Evolutionary conservation across 2,888 invertebrate genomes (phyloP).

Genomic region (Arrhopalites spinosus): DNA sequence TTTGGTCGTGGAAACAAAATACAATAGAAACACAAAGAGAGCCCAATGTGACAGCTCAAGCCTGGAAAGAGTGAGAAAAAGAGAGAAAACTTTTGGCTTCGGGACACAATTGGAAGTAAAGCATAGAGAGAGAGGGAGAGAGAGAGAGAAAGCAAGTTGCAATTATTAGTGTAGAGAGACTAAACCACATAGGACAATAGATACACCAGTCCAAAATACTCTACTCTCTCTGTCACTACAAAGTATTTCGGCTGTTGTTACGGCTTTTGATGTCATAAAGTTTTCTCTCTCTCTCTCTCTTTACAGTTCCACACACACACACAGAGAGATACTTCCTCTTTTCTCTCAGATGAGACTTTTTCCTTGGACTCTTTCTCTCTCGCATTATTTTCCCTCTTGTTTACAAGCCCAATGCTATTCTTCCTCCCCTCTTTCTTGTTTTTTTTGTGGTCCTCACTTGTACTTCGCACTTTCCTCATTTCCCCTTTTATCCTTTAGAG

Average conservation of each 20-base stretch:
- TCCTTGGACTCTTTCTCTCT: not conserved
- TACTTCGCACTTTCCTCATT: not conserved
- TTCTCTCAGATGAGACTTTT: slow-evolving; percentile 7
- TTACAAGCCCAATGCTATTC: not conserved
- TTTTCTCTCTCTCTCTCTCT: slow-evolving; percentile 29
- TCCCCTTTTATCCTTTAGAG: not conserved
- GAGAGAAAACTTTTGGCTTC: slow-evolving; percentile 30
- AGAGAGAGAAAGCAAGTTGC: slow-evolving; percentile 37
- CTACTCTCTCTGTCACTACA: slow-evolving; percentile 7
- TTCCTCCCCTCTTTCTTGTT: not conserved
- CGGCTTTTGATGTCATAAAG: slow-evolving; percentile 43
- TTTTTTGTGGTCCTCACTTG: not conserved
- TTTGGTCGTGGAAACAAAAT: not conserved
- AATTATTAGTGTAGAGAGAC: slow-evolving; percentile 41
- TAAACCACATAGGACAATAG: slow-evolving; percentile 43
- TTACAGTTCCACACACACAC: no score
- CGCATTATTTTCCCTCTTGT: not conserved
- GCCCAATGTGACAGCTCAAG: slow-evolving; percentile 25
- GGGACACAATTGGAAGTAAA: not conserved
- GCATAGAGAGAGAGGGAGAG: not conserved
- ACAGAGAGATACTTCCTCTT: not conserved
- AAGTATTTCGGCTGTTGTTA: slow-evolving; percentile 18
- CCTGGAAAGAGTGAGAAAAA: slow-evolving; percentile 18
- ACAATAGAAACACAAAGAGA: slow-evolving; percentile 13
- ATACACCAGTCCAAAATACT: slow-evolving; percentile 39